phyloP scores from a whole-genome alignment of 2,113 vertebrate genomes.

The Gymnarchus niloticus region DNA sequence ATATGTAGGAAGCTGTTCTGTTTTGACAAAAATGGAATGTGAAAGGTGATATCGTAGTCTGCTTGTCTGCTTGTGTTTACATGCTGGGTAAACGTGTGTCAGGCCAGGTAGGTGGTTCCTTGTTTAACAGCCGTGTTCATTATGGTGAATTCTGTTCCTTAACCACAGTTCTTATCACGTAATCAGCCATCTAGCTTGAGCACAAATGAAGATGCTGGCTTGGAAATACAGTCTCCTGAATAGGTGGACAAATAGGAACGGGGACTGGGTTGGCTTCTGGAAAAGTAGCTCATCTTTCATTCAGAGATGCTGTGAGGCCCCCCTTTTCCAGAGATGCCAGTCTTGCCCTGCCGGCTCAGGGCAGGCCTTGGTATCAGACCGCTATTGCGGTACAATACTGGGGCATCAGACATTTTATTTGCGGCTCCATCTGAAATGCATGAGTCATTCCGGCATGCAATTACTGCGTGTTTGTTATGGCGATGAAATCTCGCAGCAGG shows the following conservation, averaged over 20 bases:
- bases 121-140: background rate
- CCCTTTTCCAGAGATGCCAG: too few species aligned
- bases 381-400: background rate
- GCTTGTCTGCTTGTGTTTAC: background rate
- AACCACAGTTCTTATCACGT: background rate
- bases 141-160: background rate
- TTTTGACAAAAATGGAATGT: background rate
- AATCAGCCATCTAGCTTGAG: background rate
- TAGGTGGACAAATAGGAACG: background rate
- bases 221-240: too few species aligned
- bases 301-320: too few species aligned
- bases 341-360: too few species aligned
- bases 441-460: background rate
- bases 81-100: too few species aligned
- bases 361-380: too few species aligned
- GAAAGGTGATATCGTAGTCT: background rate
- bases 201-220: too few species aligned
- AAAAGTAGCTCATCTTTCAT: background rate
- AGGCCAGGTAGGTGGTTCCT: background rate
- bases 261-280: background rate
- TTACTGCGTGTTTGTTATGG: background rate
- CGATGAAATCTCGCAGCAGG: background rate
- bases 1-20: background rate
- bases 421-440: background rate
- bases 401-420: background rate